phyloP scores from a whole-genome alignment of 1,140 invertebrate species.

The Drosophila albomicans region DNA sequence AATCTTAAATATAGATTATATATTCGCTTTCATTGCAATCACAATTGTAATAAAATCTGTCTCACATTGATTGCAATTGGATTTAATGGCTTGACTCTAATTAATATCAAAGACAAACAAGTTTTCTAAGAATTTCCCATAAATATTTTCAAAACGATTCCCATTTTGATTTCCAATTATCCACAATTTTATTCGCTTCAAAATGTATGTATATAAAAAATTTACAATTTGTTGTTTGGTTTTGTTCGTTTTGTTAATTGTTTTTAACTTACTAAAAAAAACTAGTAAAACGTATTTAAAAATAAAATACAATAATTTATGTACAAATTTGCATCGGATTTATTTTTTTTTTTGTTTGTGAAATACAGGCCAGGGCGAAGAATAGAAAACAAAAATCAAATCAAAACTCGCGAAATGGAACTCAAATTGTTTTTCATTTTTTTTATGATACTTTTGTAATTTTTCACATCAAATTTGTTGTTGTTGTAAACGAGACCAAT shows the following conservation, averaged over 20 bases:
- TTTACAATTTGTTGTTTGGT: conserved; percentile 66
- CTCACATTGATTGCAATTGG: background rate
- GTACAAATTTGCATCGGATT: conserved; percentile 78
- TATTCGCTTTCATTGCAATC: background rate
- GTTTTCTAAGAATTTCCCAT: background rate
- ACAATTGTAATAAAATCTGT: background rate
- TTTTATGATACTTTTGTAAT: conserved; percentile 2
- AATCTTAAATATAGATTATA: background rate
- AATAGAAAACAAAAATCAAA: conserved; percentile 33
- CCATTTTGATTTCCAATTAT: conserved; percentile 70
- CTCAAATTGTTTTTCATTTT: conserved; percentile 32
- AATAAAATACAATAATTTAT: conserved; percentile 81
- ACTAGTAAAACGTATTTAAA: conserved; percentile 68
- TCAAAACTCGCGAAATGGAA: conserved; percentile 56
- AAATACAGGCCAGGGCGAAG: conserved; percentile 29
- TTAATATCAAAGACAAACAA: too few species aligned
- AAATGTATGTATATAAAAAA: conserved; percentile 71
- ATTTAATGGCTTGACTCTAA: too few species aligned
- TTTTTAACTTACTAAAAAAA: conserved; percentile 74
- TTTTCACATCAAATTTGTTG: conserved; percentile 30
- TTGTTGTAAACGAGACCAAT: conserved; percentile 32
- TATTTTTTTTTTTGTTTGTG: conserved; percentile 47
- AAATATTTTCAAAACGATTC: conserved; percentile 1
- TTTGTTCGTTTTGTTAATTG: conserved; percentile 40
- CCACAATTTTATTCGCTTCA: conserved; percentile 82